Evolutionary conservation across 2,888 invertebrate genomes (phyloP).

Genomic region (Melieria crassipennis): DNA sequence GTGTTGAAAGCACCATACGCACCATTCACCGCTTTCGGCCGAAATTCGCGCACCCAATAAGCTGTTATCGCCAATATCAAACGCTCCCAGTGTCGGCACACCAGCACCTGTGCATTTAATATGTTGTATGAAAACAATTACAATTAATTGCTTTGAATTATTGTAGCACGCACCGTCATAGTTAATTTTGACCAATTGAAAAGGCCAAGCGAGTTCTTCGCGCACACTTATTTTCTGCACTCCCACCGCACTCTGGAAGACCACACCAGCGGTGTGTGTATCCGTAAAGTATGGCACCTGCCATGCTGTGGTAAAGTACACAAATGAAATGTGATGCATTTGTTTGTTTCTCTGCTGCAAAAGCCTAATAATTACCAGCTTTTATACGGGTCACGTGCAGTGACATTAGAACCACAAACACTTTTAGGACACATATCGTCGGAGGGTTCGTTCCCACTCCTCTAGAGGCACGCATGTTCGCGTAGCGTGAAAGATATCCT

Average conservation of each 20-base stretch:
- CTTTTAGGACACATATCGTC: no score
- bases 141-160: background rate
- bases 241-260: slow-evolving; percentile 35
- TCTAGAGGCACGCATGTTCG: no score
- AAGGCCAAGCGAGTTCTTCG: slow-evolving; percentile 48
- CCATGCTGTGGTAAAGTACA: slow-evolving; percentile 37
- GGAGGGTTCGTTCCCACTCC: no score
- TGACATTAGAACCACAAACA: no score
- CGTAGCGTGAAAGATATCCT: no score
- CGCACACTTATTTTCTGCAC: slow-evolving; percentile 43
- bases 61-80: slow-evolving; percentile 46
- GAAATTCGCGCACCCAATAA: slow-evolving; percentile 43
- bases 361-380: no score
- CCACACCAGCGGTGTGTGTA: slow-evolving; percentile 39
- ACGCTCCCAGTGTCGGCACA: slow-evolving; percentile 44
- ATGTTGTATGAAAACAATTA: background rate
- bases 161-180: slow-evolving; percentile 42
- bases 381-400: no score
- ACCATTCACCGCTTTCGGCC: slow-evolving; percentile 42
- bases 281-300: slow-evolving; percentile 43
- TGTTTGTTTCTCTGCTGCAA: no score
- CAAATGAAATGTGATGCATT: background rate
- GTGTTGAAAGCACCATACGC: background rate
- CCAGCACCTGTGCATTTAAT: slow-evolving; percentile 35
- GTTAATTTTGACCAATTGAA: slow-evolving; percentile 45